These are phyloP conservation scores for Caradrina clavipalpis DNA, from an alignment of 2,888 invertebrate genomes.

Conservation along the genomic window DNA sequence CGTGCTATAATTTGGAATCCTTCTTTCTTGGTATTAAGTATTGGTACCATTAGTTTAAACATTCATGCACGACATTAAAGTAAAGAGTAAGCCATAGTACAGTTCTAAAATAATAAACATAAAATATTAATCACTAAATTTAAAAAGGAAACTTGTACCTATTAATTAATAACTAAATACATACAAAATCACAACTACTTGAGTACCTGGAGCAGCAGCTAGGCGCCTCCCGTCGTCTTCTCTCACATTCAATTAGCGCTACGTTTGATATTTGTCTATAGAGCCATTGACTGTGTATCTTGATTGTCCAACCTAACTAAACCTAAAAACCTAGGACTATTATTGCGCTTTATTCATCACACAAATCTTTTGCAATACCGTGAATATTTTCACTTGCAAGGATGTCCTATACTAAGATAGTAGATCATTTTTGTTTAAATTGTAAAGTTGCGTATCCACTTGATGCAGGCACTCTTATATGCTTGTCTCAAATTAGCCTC, in stretches of 20 bases:
- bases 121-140: slow-evolving; percentile 25
- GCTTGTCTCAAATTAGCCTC: neutral
- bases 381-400: neutral
- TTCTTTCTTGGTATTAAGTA: slow-evolving; percentile 15
- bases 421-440: no score
- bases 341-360: neutral
- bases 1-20: slow-evolving; percentile 10
- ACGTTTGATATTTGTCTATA: neutral
- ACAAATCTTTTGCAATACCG: neutral
- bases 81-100: slow-evolving; percentile 43
- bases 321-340: slow-evolving; percentile 1
- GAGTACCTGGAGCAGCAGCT: slow-evolving; percentile 36
- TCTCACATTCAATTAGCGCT: slow-evolving; percentile 3
- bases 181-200: slow-evolving; percentile 14
- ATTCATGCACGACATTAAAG: slow-evolving; percentile 43
- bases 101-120: slow-evolving; percentile 45
- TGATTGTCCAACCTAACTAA: neutral
- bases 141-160: slow-evolving; percentile 17
- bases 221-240: slow-evolving; percentile 10
- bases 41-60: slow-evolving; percentile 26
- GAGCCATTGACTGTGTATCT: neutral
- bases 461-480: neutral
- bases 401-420: neutral
- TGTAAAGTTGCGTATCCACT: neutral
- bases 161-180: slow-evolving; percentile 14